A percentile compares a stretch with the other conserved stretches of the same genome.
Conservation (phyloP, 2,797 vertebrate genomes). For the Malacoctenus gilli region DNA sequence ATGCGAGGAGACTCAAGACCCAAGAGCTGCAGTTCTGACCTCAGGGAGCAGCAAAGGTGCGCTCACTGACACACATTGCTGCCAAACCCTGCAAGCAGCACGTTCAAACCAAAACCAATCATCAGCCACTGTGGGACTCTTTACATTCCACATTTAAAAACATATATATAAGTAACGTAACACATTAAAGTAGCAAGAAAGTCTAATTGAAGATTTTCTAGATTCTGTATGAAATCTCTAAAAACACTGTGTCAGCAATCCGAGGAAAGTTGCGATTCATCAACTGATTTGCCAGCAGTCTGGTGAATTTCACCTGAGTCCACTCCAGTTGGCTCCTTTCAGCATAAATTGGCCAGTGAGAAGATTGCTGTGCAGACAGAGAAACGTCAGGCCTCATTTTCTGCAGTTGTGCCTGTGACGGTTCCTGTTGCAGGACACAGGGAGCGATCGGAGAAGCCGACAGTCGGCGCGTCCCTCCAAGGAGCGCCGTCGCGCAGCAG, state of each 20-base stretch:
- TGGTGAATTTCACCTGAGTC: slow-evolving; percentile 3
- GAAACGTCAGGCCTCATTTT: slow-evolving; percentile 27
- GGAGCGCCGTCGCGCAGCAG: slow-evolving; percentile 49
- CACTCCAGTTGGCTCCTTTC: slow-evolving; percentile 4
- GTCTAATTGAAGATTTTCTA: not conserved
- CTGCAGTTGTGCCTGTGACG: slow-evolving; percentile 21
- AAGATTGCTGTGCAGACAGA: slow-evolving; percentile 10
- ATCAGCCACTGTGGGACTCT: too few relatives aligned
- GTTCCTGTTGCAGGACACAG: slow-evolving; percentile 56
- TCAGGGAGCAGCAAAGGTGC: slow-evolving; percentile 50
- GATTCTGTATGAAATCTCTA: not conserved
- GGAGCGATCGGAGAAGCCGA: slow-evolving; percentile 38
- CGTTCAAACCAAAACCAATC: too few relatives aligned
- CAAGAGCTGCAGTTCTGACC: slow-evolving; percentile 17
- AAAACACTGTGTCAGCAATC: slow-evolving; percentile 2
- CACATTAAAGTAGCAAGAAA: too few relatives aligned
- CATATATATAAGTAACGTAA: too few relatives aligned
- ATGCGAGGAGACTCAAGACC: slow-evolving; percentile 8
- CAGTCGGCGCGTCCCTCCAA: slow-evolving; percentile 48
- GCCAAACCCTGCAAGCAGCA: too few relatives aligned
- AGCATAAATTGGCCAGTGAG: slow-evolving; percentile 13
- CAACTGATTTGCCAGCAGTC: not conserved
- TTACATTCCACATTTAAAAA: too few relatives aligned
- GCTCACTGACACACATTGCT: not conserved
- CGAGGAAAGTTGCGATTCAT: not conserved